Base-by-base conservation (phyloP, 2,888 invertebrate genomes). In the Drepana falcataria region DNA sequence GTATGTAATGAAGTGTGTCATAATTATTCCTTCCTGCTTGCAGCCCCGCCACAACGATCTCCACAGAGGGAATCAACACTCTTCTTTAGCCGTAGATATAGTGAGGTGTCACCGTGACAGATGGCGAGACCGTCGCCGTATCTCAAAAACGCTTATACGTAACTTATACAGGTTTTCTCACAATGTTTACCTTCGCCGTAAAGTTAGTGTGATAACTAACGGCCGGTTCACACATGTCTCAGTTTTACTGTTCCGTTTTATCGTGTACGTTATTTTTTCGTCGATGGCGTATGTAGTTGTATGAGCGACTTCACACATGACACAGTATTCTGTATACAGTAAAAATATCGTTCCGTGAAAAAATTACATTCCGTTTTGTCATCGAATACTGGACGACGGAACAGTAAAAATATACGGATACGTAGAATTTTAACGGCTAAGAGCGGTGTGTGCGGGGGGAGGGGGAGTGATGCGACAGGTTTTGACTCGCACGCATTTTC, bases 351-450 rank as follows among this genome's bases (percentile, higher is more conserved):
- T 52, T 54, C 55, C 63, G 56, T 57, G 53, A 59, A 60, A 59
- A 58, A 58, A 59, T 55, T 37, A 59, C 59, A 61, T 58, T 64
- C 57, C 60, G 60, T 61, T 60, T 61, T 64, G 57, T 59, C 59
- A 63, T 63, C 58, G 59, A 63, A 63, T 60, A 59, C 57, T 62
- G 59, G 59, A 59, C 56, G 58, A 56, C 59, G 60, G 58, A 60
- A 60, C 57, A 60, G 53, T 60, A 58, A 59, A 58, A 56, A 58
- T 58, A 57, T 56, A 63, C 56, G 62, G 56, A 58, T 63, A 56
- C 62, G 58, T 63, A 56, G 49, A 59, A 59, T 59, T 41, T 21
- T 21, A 21, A 21, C 21, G 21, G 21, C 21, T 21, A 21, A n/a
- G 21, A 21, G 21, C 21, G 21, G 21, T 47, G 21, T 47, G n/a